Base-by-base conservation (phyloP, 2,797 vertebrate genomes). In the Galago senegalensis region DNA sequence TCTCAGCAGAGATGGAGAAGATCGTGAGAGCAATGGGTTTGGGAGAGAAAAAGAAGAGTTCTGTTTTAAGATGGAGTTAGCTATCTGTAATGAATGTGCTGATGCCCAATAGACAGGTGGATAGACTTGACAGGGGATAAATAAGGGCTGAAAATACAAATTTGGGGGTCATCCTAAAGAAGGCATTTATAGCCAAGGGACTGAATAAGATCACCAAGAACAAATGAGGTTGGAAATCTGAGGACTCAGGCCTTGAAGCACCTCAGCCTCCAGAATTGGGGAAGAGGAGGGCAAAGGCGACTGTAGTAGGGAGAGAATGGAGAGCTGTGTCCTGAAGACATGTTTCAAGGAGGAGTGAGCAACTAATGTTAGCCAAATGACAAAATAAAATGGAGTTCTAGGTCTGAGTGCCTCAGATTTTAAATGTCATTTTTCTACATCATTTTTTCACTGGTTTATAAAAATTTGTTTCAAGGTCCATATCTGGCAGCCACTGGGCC, bases 291-390 rank as follows among this genome's bases (percentile, higher is more conserved):
- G 8, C 81, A 84, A 80, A 96, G 18, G 18, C 60, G 17, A 65
- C 5, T 13, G 14, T 60, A 70, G 31, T 10, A 40, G n/a, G 18
- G 46, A 73, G 40, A 69, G 8, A 82, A 82, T 60, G 34, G 7
- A 53, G 14, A 53, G 9, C 3, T 2, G 1, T 5, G 0, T 88
- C 84, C 77, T 63, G 12, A 63, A 77, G 56, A 29, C 29, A 12
- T 29, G 40, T 43, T 83, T 95, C 75, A 84, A 70, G 58, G 12
- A 89, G 21, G 23, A 70, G 56, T 23, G 6, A 75, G 31, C 5
- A 80, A 56, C 67, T 89, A 25, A 67, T 86, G 90, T 80, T 89
- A 86, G 88, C 79, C 79, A 88, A 95, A 83, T 88, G 29, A 87
- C 67, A n/a, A 77, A 91, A 93, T 40, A 65, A 91, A 85, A 69